Conservation (phyloP, 2,888 invertebrate species). For the Baccha elongata region DNA sequence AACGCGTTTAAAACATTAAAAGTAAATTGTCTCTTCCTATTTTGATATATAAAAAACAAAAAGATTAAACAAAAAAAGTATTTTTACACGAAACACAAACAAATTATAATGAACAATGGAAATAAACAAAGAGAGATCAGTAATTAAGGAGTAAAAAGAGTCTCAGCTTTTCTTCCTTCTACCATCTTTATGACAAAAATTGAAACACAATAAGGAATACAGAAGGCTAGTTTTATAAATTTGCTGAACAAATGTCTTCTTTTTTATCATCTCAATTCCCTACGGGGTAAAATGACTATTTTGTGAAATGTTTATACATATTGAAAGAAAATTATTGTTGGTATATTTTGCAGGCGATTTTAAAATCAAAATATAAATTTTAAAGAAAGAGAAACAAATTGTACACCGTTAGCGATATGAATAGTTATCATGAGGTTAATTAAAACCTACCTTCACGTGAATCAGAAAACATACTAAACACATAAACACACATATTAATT, state of each 20-base stretch:
- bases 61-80: slow-evolving; percentile 63
- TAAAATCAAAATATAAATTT: slow-evolving; percentile 13
- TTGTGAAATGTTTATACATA: slow-evolving; percentile 42
- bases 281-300: slow-evolving; percentile 18
- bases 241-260: slow-evolving; percentile 43
- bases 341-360: slow-evolving; percentile 30
- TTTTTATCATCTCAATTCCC: background rate
- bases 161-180: slow-evolving; percentile 15
- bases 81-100: slow-evolving; percentile 61
- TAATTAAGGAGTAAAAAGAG: slow-evolving; percentile 45
- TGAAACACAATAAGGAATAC: background rate
- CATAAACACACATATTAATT: too few relatives aligned
- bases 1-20: slow-evolving; percentile 53
- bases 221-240: slow-evolving; percentile 60
- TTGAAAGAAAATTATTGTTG: slow-evolving; percentile 23
- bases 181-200: slow-evolving; percentile 13
- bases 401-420: background rate
- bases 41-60: slow-evolving; percentile 73
- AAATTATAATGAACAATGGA: slow-evolving; percentile 28
- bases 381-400: slow-evolving; percentile 8
- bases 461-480: too few relatives aligned
- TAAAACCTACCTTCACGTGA: slow-evolving; percentile 28
- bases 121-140: slow-evolving; percentile 44
- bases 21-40: slow-evolving; percentile 75
- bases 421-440: background rate